These are phyloP conservation scores for Lysiphlebus fabarum DNA, from an alignment of 1,140 invertebrate species.

Conservation along the genomic window DNA sequence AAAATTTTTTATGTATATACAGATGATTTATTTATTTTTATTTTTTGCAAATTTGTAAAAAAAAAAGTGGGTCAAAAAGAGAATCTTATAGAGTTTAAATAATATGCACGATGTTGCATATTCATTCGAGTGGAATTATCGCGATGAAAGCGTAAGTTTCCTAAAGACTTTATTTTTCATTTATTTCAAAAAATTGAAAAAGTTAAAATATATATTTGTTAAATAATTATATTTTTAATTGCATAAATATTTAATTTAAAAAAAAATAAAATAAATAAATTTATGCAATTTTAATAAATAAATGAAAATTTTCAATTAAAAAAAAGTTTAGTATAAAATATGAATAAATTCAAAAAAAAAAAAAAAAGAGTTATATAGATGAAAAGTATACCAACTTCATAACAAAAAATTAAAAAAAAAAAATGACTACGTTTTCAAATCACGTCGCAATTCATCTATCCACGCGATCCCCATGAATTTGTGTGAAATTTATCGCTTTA, in stretches of 20 bases:
- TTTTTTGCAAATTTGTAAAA: no score
- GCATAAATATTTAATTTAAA: no score
- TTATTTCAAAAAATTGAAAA: background rate
- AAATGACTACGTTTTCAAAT: constrained; percentile 15
- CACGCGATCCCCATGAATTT: constrained; percentile 20
- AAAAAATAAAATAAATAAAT: no score
- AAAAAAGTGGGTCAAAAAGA: no score
- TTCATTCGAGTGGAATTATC: constrained; percentile 24
- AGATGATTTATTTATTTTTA: no score
- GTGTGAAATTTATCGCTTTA: constrained; percentile 24
- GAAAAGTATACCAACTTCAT: background rate
- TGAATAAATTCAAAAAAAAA: background rate
- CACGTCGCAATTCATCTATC: constrained; percentile 24
- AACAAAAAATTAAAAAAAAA: constrained; percentile 16
- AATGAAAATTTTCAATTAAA: no score
- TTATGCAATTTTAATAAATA: no score
- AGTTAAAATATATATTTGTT: background rate
- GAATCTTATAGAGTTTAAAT: background rate
- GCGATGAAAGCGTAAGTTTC: constrained; percentile 23
- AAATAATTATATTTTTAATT: background rate
- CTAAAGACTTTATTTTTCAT: background rate
- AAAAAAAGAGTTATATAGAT: background rate
- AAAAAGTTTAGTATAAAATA: no score
- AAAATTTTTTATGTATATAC: no score
- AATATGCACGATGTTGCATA: constrained; percentile 10